Evolutionary conservation across 2,888 invertebrate genomes (phyloP).

Genomic region (Diarsia dahlii): DNA sequence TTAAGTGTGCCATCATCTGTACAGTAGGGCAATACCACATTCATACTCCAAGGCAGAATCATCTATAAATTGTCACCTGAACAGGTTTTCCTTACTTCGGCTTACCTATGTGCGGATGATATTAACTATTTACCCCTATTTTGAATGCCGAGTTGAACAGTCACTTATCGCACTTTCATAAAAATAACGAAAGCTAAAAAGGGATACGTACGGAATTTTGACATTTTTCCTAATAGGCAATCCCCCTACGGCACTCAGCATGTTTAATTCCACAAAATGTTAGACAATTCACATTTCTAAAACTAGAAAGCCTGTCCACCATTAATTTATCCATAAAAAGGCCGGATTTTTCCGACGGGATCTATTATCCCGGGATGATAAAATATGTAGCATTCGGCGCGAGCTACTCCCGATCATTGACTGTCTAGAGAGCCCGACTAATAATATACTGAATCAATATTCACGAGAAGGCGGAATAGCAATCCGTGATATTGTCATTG

Average conservation of each 20-base stretch:
- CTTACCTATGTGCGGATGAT: no score
- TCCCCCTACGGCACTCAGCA: not conserved
- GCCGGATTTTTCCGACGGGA: not conserved
- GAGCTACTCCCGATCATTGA: conserved; percentile 33
- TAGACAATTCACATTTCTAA: not conserved
- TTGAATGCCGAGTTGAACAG: not conserved
- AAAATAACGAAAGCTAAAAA: not conserved
- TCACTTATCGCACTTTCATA: not conserved
- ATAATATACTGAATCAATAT: conserved; percentile 54
- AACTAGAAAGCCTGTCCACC: not conserved
- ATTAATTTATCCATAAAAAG: not conserved
- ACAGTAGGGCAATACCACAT: no score
- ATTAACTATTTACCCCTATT: not conserved
- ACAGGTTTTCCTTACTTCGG: no score
- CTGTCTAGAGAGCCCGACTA: conserved; percentile 29
- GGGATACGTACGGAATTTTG: not conserved
- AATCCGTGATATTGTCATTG: conserved; percentile 9
- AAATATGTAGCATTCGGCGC: conserved; percentile 44
- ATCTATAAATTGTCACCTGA: no score
- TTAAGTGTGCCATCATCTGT: no score
- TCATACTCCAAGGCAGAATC: no score
- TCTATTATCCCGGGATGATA: conserved; percentile 10
- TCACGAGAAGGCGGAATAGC: conserved; percentile 22
- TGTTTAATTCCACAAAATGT: not conserved
- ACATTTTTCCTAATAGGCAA: not conserved